Conservation (phyloP, 2,888 invertebrate species). For the Mamestra brassicae region DNA sequence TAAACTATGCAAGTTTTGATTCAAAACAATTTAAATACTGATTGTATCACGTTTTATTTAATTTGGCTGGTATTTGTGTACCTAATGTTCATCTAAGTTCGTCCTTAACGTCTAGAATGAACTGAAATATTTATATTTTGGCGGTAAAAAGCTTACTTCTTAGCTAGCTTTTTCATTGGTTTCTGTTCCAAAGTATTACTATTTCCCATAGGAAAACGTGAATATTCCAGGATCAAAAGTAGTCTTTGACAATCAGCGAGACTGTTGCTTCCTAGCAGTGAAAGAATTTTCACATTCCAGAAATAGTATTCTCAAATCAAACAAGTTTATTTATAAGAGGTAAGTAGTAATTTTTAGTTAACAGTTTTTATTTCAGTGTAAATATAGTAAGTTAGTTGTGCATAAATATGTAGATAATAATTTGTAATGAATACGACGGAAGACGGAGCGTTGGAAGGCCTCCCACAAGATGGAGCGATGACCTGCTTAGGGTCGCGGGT, state of each 20-base stretch:
- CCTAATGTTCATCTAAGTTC: too few species aligned
- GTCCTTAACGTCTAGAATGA: neutral
- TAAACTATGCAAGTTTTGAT: slow-evolving; percentile 12
- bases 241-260: too few species aligned
- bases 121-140: neutral
- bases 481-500: too few species aligned
- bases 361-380: neutral
- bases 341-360: neutral
- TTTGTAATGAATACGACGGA: too few species aligned
- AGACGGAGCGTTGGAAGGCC: too few species aligned
- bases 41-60: neutral
- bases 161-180: neutral
- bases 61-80: neutral
- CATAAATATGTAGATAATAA: too few species aligned
- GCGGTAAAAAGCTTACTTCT: neutral
- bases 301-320: neutral
- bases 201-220: neutral
- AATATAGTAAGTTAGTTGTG: too few species aligned
- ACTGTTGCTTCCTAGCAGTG: neutral
- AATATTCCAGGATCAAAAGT: neutral
- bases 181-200: too few species aligned
- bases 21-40: slow-evolving; percentile 1
- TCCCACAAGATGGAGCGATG: too few species aligned
- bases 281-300: neutral
- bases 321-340: neutral